Conservation (phyloP, 1,140 invertebrate species). For the Heliconius melpomene region DNA sequence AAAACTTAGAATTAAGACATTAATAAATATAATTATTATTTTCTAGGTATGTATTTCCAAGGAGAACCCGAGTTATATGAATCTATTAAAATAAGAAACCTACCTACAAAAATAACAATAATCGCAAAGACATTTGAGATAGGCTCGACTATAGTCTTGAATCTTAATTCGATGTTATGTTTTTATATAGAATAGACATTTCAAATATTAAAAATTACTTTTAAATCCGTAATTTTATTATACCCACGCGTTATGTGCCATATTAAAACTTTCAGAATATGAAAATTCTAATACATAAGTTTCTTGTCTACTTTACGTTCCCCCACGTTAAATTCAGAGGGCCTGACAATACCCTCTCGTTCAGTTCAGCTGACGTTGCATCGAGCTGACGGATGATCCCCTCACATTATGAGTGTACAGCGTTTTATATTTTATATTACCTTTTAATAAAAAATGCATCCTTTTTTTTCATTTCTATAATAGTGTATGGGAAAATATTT, state of each 20-base stretch:
- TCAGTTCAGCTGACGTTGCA: slow-evolving; percentile 55
- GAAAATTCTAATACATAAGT: slow-evolving; percentile 13
- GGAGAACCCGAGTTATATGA: too few relatives aligned
- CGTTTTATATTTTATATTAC: slow-evolving; percentile 34
- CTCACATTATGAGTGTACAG: slow-evolving; percentile 31
- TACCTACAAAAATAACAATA: too few relatives aligned
- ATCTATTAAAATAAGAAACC: too few relatives aligned
- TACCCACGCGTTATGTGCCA: neutral
- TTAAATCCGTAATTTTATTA: neutral
- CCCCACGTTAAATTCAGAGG: slow-evolving; percentile 42
- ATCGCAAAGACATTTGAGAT: too few relatives aligned
- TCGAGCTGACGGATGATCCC: slow-evolving; percentile 53
- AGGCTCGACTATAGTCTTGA: too few relatives aligned
- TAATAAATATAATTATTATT: too few relatives aligned
- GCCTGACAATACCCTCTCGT: slow-evolving; percentile 51
- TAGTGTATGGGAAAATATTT: neutral
- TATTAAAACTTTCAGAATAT: slow-evolving; percentile 13
- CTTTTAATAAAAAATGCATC: slow-evolving; percentile 2
- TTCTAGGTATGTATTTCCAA: too few relatives aligned
- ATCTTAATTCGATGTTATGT: too few relatives aligned
- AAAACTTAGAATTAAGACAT: too few relatives aligned
- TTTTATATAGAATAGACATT: too few relatives aligned
- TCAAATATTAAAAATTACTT: too few relatives aligned
- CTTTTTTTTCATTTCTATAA: slow-evolving; percentile 11
- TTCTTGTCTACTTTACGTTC: slow-evolving; percentile 30